phyloP scores from a whole-genome alignment of 1,140 invertebrate species.

The Papilio machaon region DNA sequence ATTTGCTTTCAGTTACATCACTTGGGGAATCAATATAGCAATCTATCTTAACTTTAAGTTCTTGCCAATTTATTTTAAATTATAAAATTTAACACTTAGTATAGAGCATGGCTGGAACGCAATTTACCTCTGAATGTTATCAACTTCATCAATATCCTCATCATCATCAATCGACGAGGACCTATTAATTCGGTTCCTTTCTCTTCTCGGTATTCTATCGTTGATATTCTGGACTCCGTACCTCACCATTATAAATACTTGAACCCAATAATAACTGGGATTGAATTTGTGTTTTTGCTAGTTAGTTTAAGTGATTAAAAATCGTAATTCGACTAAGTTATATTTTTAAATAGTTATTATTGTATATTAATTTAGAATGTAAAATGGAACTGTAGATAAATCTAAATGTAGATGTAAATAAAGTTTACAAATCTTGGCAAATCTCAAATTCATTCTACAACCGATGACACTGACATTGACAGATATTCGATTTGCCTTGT shows the following conservation, averaged over 20 bases:
- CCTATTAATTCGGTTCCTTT: neutral
- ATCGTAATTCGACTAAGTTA: slow-evolving; percentile 47
- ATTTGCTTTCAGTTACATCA: too few relatives aligned
- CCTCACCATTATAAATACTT: slow-evolving; percentile 48
- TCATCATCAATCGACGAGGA: slow-evolving; percentile 39
- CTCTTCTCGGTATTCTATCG: neutral
- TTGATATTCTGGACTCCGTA: slow-evolving; percentile 48
- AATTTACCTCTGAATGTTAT: slow-evolving; percentile 68
- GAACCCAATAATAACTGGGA: neutral
- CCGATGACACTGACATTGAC: neutral
- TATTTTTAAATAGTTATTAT: neutral
- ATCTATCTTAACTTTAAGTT: too few relatives aligned
- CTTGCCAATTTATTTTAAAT: neutral
- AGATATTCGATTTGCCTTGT: neutral
- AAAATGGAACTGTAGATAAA: neutral
- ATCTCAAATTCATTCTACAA: neutral
- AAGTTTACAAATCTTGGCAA: slow-evolving; percentile 4
- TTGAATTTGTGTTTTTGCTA: neutral
- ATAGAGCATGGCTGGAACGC: neutral
- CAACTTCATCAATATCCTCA: slow-evolving; percentile 59
- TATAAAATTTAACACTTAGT: too few relatives aligned
- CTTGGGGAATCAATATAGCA: too few relatives aligned
- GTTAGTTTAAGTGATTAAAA: neutral
- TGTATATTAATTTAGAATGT: neutral
- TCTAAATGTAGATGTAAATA: neutral